Percentiles rank a stretch among this genome's conserved stretches.
phyloP scores from a whole-genome alignment of 1,140 invertebrate genomes.

The Bactericera cockerelli region DNA sequence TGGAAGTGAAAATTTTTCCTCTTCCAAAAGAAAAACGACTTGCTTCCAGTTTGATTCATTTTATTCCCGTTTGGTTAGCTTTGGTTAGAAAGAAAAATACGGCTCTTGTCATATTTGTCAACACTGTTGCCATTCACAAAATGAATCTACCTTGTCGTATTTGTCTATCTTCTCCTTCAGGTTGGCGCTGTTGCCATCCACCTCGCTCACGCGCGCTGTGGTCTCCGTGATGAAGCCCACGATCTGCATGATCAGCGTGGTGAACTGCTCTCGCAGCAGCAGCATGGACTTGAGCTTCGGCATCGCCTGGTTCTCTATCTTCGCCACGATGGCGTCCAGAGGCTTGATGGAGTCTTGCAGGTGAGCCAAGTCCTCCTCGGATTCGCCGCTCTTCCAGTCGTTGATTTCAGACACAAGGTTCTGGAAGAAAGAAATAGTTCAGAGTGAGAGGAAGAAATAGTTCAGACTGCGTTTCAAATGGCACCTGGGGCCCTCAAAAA shows the following conservation, averaged over 20 bases:
- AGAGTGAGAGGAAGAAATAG: no score
- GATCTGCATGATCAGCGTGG: conserved; percentile 69
- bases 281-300: conserved; percentile 58
- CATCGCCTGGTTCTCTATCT: conserved; percentile 63
- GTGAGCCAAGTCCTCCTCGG: conserved; percentile 56
- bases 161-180: conserved; percentile 75
- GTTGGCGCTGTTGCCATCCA: conserved; percentile 61
- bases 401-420: conserved; percentile 61
- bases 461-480: no score
- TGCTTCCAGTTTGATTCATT: no score
- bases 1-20: no score
- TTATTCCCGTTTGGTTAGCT: no score
- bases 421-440: conserved; percentile 20
- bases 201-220: conserved; percentile 65
- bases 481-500: no score
- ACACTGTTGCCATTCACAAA: no score
- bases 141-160: conserved; percentile 65
- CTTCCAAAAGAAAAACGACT: no score
- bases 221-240: conserved; percentile 74
- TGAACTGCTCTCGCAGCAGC: conserved; percentile 68
- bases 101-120: no score
- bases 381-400: conserved; percentile 59
- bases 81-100: no score
- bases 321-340: conserved; percentile 66
- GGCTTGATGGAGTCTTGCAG: conserved; percentile 59